Base-by-base conservation (phyloP, 2,113 vertebrate species). In the Mesembrinibis cayennensis region DNA sequence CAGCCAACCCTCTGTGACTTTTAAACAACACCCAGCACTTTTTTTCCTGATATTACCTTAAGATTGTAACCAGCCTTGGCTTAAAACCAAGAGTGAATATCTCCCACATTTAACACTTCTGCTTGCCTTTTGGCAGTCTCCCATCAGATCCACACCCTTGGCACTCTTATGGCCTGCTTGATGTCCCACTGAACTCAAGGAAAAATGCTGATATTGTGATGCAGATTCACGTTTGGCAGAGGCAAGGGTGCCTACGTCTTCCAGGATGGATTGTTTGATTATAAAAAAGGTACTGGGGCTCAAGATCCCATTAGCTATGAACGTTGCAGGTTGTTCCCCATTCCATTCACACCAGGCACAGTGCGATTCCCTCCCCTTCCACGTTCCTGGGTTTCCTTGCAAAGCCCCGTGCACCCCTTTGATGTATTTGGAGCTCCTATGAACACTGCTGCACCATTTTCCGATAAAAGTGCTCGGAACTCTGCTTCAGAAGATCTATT, bases 401-500 rank as follows among this genome's bases (percentile, higher is more conserved):
- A 56, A 58, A 82, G 44, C 30, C 42, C 36, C 2, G 2, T 36
- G 40, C 13, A 34, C 15, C 11, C n/a, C 13, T 70, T 70, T 61
- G 45, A 58, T 55, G 13, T 45, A 23, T 82, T 80, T 90, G 62
- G 71, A 70, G 19, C 74, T 82, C 73, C 63, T 66, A 2, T n/a
- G 42, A 73, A 70, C 16, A 10, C 44, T 91, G 70, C 63, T 81
- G 22, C 29, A 82, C n/a, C 13, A 53, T 85, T 96, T 97, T 91
- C 69, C 12, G 34, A 47, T 66, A 79, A 76, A 79, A 91, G 53
- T 3, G 3, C 0, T n/a, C n/a, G 27, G 21, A 29, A 78, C 42
- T 88, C 21, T 71, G 42, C 90, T 82, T 80, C 73, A 85, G 44
- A 82, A 87, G 52, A 77, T 80, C 87, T 93, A 34, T 95, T 96